These are phyloP conservation scores for Smithornis capensis DNA, from an alignment of 2,113 vertebrate genomes.

Conservation along the genomic window DNA sequence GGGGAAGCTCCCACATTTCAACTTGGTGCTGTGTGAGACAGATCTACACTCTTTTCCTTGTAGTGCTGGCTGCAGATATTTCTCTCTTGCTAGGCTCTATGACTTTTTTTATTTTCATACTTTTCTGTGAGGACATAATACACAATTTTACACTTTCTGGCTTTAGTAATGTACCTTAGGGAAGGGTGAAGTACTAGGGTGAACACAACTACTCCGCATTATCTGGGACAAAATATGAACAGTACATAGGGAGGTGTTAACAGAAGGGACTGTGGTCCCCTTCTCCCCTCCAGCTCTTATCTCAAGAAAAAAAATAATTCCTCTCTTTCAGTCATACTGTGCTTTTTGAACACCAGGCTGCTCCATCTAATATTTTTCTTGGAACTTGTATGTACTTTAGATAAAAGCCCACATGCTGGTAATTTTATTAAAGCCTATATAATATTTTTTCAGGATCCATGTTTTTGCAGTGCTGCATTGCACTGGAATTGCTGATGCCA, in stretches of 20 bases:
- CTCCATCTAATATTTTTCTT: neutral
- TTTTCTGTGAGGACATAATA: neutral
- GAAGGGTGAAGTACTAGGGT: neutral
- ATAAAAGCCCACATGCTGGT: neutral
- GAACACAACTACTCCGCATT: neutral
- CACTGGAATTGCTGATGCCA: neutral
- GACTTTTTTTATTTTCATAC: neutral
- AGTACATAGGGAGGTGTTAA: neutral
- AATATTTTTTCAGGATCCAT: neutral
- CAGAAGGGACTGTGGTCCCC: neutral
- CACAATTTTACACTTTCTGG: neutral
- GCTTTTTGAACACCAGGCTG: neutral
- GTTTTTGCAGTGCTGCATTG: neutral
- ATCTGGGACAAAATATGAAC: neutral
- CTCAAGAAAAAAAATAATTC: neutral
- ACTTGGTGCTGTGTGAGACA: neutral
- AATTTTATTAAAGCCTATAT: neutral
- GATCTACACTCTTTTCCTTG: neutral
- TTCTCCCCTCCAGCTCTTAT: neutral
- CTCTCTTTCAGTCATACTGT: neutral
- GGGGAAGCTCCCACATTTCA: neutral
- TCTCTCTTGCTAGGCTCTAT: neutral
- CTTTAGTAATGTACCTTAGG: neutral
- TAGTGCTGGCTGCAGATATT: neutral
- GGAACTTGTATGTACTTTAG: neutral